These are phyloP conservation scores for Labeo catla DNA, from an alignment of 2,113 vertebrate genomes.

Conservation along the genomic window DNA sequence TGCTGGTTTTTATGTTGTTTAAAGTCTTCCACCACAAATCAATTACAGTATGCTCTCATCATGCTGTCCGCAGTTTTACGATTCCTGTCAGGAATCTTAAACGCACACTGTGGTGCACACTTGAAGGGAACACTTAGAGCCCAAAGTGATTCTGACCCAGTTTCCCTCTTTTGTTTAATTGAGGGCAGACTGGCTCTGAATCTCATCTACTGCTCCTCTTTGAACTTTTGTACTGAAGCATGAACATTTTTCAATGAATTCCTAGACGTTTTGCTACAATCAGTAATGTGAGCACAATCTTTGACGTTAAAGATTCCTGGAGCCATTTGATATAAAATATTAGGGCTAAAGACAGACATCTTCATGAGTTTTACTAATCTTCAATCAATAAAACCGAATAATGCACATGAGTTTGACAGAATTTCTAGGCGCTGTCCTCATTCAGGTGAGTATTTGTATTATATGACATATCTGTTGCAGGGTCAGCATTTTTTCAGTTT, in stretches of 20 bases:
- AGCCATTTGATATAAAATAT: constrained; percentile 40
- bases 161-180: constrained; percentile 37
- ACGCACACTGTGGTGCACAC: constrained; percentile 23
- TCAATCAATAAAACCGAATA: not conserved
- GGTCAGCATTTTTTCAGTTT: not conserved
- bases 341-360: constrained; percentile 13
- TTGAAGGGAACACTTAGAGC: constrained; percentile 31
- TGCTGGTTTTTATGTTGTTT: not conserved
- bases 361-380: not conserved
- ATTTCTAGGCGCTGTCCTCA: not conserved
- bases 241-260: constrained; percentile 9
- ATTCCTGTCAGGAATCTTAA: constrained; percentile 33
- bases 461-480: not conserved
- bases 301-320: not conserved
- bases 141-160: constrained; percentile 40
- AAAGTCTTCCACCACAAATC: constrained; percentile 48
- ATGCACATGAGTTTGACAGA: not conserved
- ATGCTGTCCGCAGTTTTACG: constrained; percentile 34
- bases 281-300: constrained; percentile 53
- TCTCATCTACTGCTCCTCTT: constrained; percentile 3
- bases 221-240: constrained; percentile 41
- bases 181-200: constrained; percentile 27
- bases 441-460: constrained; percentile 22
- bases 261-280: constrained; percentile 34
- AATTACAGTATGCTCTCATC: constrained; percentile 21